Evolutionary conservation across 2,888 invertebrate genomes (phyloP).

Genomic region (Fragum fragum): DNA sequence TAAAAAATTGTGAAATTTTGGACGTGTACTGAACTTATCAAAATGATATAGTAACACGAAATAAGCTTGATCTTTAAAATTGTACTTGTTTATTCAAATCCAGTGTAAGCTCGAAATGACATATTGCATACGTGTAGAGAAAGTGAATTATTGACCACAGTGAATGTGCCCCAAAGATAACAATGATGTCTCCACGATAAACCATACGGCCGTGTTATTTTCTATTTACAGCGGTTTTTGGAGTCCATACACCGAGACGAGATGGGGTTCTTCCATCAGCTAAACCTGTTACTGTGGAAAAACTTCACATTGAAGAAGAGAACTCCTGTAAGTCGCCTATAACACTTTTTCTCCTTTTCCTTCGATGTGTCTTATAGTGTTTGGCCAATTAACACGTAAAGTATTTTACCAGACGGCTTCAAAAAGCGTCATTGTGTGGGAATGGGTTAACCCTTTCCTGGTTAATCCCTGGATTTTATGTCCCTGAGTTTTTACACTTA

Average conservation of each 20-base stretch:
- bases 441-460: neutral
- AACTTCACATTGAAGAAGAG: constrained; percentile 86
- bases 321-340: constrained; percentile 85
- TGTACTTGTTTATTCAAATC: no score
- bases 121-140: neutral
- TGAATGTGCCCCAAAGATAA: neutral
- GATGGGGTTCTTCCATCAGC: constrained; percentile 86
- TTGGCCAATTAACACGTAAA: neutral
- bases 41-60: no score
- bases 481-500: no score
- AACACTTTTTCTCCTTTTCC: constrained; percentile 5
- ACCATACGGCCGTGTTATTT: neutral
- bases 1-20: neutral
- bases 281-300: constrained; percentile 87
- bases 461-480: no score
- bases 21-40: neutral
- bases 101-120: no score
- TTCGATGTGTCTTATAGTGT: neutral
- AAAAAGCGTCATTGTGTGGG: no score
- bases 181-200: neutral
- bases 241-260: constrained; percentile 39
- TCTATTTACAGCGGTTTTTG: constrained; percentile 49
- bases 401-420: no score
- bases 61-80: no score
- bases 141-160: neutral